A percentile compares a stretch with the other conserved stretches of the same genome.
phyloP scores from a whole-genome alignment of 2,113 vertebrate species.

The Centropristis striata region DNA sequence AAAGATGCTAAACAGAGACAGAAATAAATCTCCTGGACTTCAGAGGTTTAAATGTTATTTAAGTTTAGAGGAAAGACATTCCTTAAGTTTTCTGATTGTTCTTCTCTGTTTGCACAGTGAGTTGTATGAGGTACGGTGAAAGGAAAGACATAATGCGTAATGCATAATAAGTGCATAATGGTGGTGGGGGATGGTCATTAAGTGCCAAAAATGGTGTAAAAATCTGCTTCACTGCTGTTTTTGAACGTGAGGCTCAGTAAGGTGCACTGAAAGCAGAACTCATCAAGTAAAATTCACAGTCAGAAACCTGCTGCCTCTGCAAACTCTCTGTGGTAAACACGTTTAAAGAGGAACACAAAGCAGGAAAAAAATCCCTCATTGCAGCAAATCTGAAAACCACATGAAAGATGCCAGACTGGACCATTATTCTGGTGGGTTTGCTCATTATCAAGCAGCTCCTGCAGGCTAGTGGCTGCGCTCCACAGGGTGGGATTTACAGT shows the following conservation, averaged over 20 bases:
- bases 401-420: slow-evolving; percentile 56
- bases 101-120: neutral
- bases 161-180: neutral
- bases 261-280: slow-evolving; percentile 60
- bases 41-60: too few relatives aligned
- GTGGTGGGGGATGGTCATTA: neutral
- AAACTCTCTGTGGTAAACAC: slow-evolving; percentile 66
- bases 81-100: neutral
- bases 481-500: slow-evolving; percentile 4
- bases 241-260: slow-evolving; percentile 52
- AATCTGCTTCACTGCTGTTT: slow-evolving; percentile 21
- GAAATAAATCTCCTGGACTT: too few relatives aligned
- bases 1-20: too few relatives aligned
- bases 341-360: slow-evolving; percentile 66
- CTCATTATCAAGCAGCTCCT: slow-evolving; percentile 37
- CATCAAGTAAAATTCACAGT: slow-evolving; percentile 46
- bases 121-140: neutral
- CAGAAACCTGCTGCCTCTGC: slow-evolving; percentile 78
- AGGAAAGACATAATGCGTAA: neutral
- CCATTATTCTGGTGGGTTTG: slow-evolving; percentile 43
- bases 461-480: slow-evolving; percentile 11
- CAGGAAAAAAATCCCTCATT: slow-evolving; percentile 31
- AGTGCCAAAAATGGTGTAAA: slow-evolving; percentile 26
- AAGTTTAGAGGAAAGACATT: neutral
- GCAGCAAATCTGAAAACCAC: slow-evolving; percentile 69